Base-by-base conservation (phyloP, 2,888 invertebrate genomes). In the Tipula confusa region DNA sequence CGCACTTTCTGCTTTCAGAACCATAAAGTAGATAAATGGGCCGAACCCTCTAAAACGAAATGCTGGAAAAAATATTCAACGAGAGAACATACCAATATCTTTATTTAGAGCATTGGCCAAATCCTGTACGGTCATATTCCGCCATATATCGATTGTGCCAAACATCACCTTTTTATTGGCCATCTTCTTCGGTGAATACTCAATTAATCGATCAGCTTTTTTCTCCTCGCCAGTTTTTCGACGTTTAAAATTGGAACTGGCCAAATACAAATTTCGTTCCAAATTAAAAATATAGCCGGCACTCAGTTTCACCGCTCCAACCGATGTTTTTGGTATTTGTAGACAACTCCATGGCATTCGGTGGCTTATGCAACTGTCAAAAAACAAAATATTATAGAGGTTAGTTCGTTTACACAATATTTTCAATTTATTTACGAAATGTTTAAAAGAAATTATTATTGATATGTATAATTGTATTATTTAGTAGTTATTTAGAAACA, bases 81-180 rank as follows among this genome's bases (percentile, higher is more conserved):
- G n/a, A n/a, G 64, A 79, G 11, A 11, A 29, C 87, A 89, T 90
- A 93, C 94, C 93, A 85, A 93, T 87, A 87, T 93, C 91, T 87
- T 92, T 93, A 2, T 91, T 89, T 33, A 95, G 87, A 0, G 93
- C 91, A 82, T 90, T 87, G 0, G 96, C 94, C 84, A 98, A 88
- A 86, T 97, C 94, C 29, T 88, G 87, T 0, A 97, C 93, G 0
- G 95, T 96, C 92, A 97, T 97, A 86, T 94, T 92, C 81, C 92
- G 90, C 96, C 96, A 96, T 85, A 97, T 91, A 82, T 93, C 93
- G 0, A 95, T 89, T 0, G 93, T 90, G 85, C 86, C 87, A 80
- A 85, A 83, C 13, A 84, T 84, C 2, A 84, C 82, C 0, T 86
- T 85, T 84, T 86, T 83, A 5, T 87, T 84, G 79, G 87, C 86